Base-by-base conservation (phyloP, 1,140 invertebrate species). In the Caerostris darwini region DNA sequence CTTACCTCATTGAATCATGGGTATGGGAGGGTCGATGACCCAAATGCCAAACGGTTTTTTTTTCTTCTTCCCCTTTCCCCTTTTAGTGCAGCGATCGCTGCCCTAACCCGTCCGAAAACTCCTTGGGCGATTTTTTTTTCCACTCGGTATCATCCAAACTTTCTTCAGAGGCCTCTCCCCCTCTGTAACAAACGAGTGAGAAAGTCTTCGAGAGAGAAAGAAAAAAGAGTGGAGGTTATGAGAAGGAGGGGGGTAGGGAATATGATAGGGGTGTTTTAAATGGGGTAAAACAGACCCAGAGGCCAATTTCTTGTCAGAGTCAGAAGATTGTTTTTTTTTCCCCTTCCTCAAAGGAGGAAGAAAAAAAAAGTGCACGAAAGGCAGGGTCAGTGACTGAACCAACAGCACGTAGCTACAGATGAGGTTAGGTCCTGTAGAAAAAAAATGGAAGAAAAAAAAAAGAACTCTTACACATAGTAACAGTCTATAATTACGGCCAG, bases 1-100 rank as follows among this genome's bases (percentile, higher is more conserved):
- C 56, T 85, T 85, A 58, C 53, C 92, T 87, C 83, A 71, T 83
- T 93, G 82, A 93, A 93, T 93, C 82, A 93, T 85, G 56, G 83
- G 83, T 12, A 77, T 77, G 71, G 83, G 77, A 14, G 92, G 92
- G 92, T 93, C 92, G 54, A 71, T 77, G 92, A 93, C 82, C 92
- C 82, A 85, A 93, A 59, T 69, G 92, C 61, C 34, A 85, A 85
- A 85, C 8, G 50, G 10, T 93, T 69, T 71, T 93, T 93, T 93
- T 71, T 61, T 71, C 12, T 61, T 71, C 12, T 69, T 69, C 8
- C 12, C 61, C 12, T 64, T 34, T 34, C 34, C 34, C 34, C 34
- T 34, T n/a, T 34, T 34, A n/a, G 17, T 67, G 19, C 50, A 19
- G n/a, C 71, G 71, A 59, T 81, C 69, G 12, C 90, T 92, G 77